Evolutionary conservation across 1,140 invertebrate genomes (phyloP).

Genomic region (Pissodes strobi): DNA sequence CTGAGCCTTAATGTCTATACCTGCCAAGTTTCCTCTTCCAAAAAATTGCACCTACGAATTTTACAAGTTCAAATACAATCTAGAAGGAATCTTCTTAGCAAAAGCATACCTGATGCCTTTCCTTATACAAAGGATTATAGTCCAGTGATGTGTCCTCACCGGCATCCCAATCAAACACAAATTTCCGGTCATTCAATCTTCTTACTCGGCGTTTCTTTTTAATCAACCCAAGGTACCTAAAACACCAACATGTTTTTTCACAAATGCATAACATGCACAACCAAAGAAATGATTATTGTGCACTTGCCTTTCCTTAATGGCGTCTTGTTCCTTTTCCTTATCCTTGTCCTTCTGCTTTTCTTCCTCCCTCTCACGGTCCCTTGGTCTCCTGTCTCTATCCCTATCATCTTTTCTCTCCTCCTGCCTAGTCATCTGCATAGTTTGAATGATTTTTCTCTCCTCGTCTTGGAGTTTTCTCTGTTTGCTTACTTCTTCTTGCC

Average conservation of each 20-base stretch:
- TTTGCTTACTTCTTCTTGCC: conserved; percentile 83
- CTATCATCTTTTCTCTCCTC: conserved; percentile 46
- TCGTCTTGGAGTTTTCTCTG: conserved; percentile 71
- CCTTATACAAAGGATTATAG: conserved; percentile 97
- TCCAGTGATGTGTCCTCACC: conserved; percentile 97
- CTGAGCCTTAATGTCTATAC: conserved; percentile 96
- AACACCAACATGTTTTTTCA: too few species aligned
- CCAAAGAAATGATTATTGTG: background rate
- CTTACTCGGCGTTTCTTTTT: conserved; percentile 93
- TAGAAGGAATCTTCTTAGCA: conserved; percentile 8
- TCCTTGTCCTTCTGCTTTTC: conserved; percentile 70
- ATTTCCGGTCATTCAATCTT: conserved; percentile 96
- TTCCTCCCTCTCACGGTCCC: conserved; percentile 59
- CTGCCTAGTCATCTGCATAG: conserved; percentile 40
- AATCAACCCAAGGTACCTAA: conserved; percentile 82
- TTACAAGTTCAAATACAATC: conserved; percentile 22
- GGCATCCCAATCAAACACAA: conserved; percentile 99
- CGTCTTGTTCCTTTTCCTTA: conserved; percentile 89
- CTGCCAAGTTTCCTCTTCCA: conserved; percentile 95
- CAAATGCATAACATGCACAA: too few species aligned
- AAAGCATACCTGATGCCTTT: conserved; percentile 78
- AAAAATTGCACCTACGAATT: conserved; percentile 82
- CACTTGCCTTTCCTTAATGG: conserved; percentile 79
- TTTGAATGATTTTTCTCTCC: conserved; percentile 64
- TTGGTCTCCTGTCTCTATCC: conserved; percentile 39